phyloP scores from a whole-genome alignment of 2,888 invertebrate species.

The Pristionchus entomophagus region DNA sequence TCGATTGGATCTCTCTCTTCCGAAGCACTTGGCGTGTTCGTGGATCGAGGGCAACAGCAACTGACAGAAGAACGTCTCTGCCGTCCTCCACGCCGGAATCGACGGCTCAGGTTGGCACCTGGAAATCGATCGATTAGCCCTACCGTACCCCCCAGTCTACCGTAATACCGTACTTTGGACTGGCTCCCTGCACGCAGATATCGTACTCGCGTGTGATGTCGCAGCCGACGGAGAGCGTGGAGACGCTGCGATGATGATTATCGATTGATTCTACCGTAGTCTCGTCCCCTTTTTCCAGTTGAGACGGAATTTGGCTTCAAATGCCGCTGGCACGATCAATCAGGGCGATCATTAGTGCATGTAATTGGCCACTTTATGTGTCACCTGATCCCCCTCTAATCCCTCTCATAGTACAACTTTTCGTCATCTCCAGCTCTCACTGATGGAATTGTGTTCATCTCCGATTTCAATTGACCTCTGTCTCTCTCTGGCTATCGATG shows the following conservation, averaged over 20 bases:
- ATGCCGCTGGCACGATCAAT: too few relatives aligned
- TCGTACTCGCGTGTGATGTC: slow-evolving; percentile 62
- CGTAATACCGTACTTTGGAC: slow-evolving; percentile 47
- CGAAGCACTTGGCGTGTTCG: slow-evolving; percentile 70
- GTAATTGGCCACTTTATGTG: slow-evolving; percentile 24
- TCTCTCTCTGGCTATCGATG: too few relatives aligned
- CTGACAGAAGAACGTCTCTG: slow-evolving; percentile 72
- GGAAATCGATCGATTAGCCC: neutral
- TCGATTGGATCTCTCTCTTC: slow-evolving; percentile 49
- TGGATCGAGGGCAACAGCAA: slow-evolving; percentile 68
- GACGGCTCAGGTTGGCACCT: slow-evolving; percentile 48
- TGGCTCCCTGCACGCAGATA: slow-evolving; percentile 63
- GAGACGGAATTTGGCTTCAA: too few relatives aligned
- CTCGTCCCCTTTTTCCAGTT: neutral
- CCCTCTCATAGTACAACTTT: neutral
- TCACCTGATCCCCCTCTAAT: neutral
- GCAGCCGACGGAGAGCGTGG: slow-evolving; percentile 51
- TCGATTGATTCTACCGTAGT: neutral
- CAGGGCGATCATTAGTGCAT: neutral
- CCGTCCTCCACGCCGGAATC: slow-evolving; percentile 43
- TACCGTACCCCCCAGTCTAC: neutral
- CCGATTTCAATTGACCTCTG: slow-evolving; percentile 34
- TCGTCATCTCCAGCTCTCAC: neutral
- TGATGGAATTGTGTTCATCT: slow-evolving; percentile 38
- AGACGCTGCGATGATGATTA: slow-evolving; percentile 15